These are phyloP conservation scores for Colossoma macropomum DNA, from an alignment of 2,113 vertebrate species.

Conservation along the genomic window DNA sequence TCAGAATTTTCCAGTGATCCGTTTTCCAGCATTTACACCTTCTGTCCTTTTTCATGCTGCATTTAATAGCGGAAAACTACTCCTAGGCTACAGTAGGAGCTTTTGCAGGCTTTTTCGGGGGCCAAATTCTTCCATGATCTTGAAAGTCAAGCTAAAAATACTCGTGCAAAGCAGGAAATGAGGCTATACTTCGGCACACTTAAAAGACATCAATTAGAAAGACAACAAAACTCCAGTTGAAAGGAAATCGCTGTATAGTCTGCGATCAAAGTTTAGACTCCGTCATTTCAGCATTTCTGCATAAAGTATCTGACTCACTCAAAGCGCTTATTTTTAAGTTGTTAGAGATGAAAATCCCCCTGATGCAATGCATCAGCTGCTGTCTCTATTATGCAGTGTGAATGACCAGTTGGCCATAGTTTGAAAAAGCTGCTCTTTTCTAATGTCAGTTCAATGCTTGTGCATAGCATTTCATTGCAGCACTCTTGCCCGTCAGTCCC, in stretches of 20 bases:
- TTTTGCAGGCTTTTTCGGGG: background rate
- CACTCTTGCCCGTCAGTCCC: no score
- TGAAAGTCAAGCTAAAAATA: background rate
- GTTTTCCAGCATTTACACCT: conserved; percentile 27
- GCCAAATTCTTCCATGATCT: conserved; percentile 1
- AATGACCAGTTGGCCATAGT: no score
- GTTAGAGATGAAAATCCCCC: no score
- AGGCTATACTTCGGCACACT: background rate
- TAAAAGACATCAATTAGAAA: background rate
- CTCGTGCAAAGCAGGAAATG: background rate
- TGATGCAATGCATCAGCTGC: no score
- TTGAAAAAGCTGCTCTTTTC: no score
- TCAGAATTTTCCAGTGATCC: conserved; percentile 1
- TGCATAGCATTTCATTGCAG: no score
- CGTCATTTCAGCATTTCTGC: background rate
- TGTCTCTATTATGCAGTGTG: no score
- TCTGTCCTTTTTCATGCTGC: conserved; percentile 1
- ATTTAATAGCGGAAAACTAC: conserved; percentile 24
- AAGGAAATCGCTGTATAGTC: background rate
- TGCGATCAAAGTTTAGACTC: background rate
- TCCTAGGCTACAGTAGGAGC: background rate
- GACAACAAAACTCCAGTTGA: background rate
- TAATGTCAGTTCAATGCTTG: no score
- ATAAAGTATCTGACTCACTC: background rate
- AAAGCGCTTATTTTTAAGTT: background rate